phyloP scores from a whole-genome alignment of 2,113 vertebrate genomes.

The Macquaria ambigua region DNA sequence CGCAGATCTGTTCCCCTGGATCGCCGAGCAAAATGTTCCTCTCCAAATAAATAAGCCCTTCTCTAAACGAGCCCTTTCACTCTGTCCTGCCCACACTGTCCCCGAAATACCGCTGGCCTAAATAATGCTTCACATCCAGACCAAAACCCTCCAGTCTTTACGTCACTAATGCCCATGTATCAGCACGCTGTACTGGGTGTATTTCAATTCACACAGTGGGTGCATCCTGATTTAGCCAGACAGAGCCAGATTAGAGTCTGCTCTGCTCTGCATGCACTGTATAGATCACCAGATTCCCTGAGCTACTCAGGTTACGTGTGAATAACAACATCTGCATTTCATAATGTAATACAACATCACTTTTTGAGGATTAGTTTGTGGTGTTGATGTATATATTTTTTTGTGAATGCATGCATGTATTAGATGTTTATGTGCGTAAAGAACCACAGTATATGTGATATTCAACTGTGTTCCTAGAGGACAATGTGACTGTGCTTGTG shows the following conservation, averaged over 20 bases:
- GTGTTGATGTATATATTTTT: not conserved
- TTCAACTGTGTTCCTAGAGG: not conserved
- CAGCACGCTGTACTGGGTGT: slow-evolving; percentile 39
- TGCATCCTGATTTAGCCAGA: slow-evolving; percentile 52
- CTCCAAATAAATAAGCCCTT: slow-evolving; percentile 58
- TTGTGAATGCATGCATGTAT: not conserved
- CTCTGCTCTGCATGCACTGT: slow-evolving; percentile 1
- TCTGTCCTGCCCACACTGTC: slow-evolving; percentile 61
- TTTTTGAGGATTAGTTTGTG: not conserved
- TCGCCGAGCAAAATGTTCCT: not conserved
- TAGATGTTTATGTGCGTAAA: not conserved
- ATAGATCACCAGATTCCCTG: slow-evolving; percentile 6
- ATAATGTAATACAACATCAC: not conserved
- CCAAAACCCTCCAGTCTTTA: slow-evolving; percentile 59
- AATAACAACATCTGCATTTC: not conserved
- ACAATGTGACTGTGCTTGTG: not conserved
- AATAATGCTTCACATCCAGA: slow-evolving; percentile 64
- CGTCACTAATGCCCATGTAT: slow-evolving; percentile 67
- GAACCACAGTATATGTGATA: not conserved
- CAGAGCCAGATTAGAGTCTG: slow-evolving; percentile 53
- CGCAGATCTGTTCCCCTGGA: not conserved
- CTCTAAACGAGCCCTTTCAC: slow-evolving; percentile 59
- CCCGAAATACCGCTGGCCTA: slow-evolving; percentile 75
- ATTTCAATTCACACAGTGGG: slow-evolving; percentile 51
- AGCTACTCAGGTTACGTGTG: not conserved